A percentile compares a stretch with the other conserved stretches of the same genome.
Evolutionary conservation across 2,888 invertebrate species (phyloP).

Genomic region (Polylopha cassiicola): DNA sequence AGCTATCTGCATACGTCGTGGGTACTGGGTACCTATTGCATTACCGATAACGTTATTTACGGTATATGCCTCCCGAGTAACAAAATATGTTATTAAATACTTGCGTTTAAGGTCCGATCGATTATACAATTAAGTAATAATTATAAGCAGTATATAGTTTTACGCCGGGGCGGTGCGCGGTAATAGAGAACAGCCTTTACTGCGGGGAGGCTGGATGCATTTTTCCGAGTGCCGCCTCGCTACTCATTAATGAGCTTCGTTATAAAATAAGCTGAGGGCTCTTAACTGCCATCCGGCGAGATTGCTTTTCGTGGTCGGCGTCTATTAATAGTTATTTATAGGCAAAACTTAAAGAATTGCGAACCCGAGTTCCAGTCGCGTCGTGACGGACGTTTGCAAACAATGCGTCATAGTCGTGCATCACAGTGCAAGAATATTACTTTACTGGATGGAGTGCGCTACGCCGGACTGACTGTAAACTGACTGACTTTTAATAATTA

Average conservation of each 20-base stretch:
- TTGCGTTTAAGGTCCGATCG: constrained; percentile 31
- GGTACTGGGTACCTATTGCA: too few species aligned
- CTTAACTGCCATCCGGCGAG: constrained; percentile 67
- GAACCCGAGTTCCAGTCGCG: constrained; percentile 34
- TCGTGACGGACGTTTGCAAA: constrained; percentile 45
- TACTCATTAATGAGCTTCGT: constrained; percentile 65
- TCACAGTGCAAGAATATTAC: constrained; percentile 38
- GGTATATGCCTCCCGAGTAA: constrained; percentile 16
- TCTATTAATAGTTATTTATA: constrained; percentile 71
- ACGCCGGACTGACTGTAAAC: constrained; percentile 31
- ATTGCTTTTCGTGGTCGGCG: constrained; percentile 72
- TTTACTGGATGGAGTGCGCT: constrained; percentile 33
- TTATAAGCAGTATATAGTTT: constrained; percentile 51
- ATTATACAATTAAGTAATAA: constrained; percentile 62
- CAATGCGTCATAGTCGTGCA: constrained; percentile 52
- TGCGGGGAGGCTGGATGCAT: constrained; percentile 35
- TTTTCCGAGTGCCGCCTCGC: constrained; percentile 36
- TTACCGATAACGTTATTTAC: constrained; percentile 20
- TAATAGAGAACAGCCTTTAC: constrained; percentile 43
- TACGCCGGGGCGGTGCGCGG: constrained; percentile 24
- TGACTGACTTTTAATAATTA: constrained; percentile 12
- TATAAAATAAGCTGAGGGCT: constrained; percentile 68
- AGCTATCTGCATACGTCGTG: too few species aligned
- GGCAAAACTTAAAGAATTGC: constrained; percentile 56
- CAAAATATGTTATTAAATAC: constrained; percentile 19